Conservation (phyloP, 1,140 invertebrate species). For the Sycophila sp. region DNA sequence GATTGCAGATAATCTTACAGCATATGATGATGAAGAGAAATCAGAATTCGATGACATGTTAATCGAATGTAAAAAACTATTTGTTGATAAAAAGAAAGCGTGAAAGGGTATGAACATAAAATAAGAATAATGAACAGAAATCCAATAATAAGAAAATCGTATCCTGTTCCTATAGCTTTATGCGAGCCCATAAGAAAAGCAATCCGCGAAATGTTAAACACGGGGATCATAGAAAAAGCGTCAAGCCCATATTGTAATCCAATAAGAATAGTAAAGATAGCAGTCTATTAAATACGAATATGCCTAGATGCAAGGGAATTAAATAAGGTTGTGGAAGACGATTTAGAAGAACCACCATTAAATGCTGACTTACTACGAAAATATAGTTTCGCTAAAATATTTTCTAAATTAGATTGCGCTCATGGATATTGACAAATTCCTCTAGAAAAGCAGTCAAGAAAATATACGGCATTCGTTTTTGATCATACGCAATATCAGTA, state of each 20-base stretch:
- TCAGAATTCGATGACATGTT: neutral
- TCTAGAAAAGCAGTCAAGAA: neutral
- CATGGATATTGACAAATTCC: neutral
- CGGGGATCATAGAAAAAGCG: slow-evolving; percentile 40
- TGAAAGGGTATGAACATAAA: slow-evolving; percentile 27
- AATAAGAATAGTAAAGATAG: slow-evolving; percentile 46
- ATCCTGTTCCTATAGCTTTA: slow-evolving; percentile 39
- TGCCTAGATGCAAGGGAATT: slow-evolving; percentile 52
- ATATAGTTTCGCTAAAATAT: neutral
- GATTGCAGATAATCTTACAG: neutral
- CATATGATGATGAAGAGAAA: no score
- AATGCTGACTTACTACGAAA: neutral
- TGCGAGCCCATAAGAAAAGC: slow-evolving; percentile 24
- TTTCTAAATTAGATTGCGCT: neutral
- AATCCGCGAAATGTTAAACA: slow-evolving; percentile 35
- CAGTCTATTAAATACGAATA: slow-evolving; percentile 46
- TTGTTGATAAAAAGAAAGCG: slow-evolving; percentile 24
- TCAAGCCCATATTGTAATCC: slow-evolving; percentile 51
- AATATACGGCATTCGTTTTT: neutral
- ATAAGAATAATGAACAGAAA: slow-evolving; percentile 29
- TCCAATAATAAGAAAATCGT: slow-evolving; percentile 19
- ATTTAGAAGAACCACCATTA: slow-evolving; percentile 36
- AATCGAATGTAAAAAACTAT: slow-evolving; percentile 7
- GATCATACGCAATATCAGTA: neutral
- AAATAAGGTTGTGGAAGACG: slow-evolving; percentile 46